Evolutionary conservation across 92 coral and sea anemone species (phyloP).

Genomic region (Siderastrea siderea): DNA sequence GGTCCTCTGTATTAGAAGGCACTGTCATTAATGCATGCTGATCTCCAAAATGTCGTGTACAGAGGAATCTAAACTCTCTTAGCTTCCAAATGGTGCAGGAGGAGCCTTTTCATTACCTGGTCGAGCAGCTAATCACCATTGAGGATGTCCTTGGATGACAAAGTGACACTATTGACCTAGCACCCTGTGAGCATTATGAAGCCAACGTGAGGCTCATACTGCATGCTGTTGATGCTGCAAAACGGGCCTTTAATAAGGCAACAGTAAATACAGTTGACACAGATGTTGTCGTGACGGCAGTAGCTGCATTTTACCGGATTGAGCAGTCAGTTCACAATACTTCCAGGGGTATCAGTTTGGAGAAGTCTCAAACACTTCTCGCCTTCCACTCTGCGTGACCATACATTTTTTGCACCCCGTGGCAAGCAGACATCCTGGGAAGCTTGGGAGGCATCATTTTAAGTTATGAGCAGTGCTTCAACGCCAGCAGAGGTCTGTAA

Average conservation of each 20-base stretch:
- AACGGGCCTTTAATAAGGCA: background rate
- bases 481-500: too few relatives aligned
- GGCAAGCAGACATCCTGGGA: background rate
- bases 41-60: too few relatives aligned
- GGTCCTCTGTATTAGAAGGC: too few relatives aligned
- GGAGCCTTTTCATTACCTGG: constrained; percentile 61
- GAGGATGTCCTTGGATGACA: constrained; percentile 31
- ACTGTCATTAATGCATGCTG: too few relatives aligned
- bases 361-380: too few relatives aligned
- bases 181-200: constrained; percentile 66
- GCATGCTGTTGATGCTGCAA: constrained; percentile 40
- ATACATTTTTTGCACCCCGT: background rate
- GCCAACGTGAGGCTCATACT: constrained; percentile 42
- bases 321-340: too few relatives aligned
- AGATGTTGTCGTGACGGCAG: background rate
- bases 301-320: background rate
- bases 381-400: background rate
- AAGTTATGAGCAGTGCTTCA: too few relatives aligned
- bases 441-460: too few relatives aligned
- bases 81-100: background rate
- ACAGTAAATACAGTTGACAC: background rate
- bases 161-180: constrained; percentile 38
- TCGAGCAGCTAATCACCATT: constrained; percentile 46
- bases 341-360: too few relatives aligned
- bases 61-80: too few relatives aligned